Evolutionary conservation across 2,113 vertebrate species (phyloP).

Genomic region (Cinclus mexicanus): DNA sequence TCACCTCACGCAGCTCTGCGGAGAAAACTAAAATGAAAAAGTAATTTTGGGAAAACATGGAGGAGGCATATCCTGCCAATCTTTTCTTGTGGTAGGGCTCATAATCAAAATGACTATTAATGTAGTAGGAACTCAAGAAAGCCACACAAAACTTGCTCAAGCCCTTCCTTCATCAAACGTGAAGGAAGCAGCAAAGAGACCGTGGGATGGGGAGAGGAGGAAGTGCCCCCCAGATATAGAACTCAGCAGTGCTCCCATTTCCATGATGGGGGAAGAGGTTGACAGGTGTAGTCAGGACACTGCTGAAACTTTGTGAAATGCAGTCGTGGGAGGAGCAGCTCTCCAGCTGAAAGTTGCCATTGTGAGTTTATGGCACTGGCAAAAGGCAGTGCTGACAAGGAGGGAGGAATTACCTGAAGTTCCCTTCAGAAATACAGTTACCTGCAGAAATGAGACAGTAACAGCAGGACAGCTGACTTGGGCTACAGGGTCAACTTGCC

Average conservation of each 20-base stretch:
- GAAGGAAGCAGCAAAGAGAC: not conserved
- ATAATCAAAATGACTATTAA: not conserved
- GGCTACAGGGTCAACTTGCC: not conserved
- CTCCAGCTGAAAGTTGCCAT: not conserved
- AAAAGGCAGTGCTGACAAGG: not conserved
- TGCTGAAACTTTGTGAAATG: not conserved
- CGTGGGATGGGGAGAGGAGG: not conserved
- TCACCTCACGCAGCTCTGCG: not conserved
- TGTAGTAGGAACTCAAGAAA: not conserved
- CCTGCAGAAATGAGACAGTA: not conserved
- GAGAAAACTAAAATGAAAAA: not conserved
- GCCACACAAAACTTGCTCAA: not conserved
- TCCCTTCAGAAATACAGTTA: not conserved
- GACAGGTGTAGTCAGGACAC: accelerated
- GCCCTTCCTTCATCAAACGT: not conserved
- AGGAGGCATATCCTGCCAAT: not conserved
- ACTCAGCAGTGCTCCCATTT: not conserved
- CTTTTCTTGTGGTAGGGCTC: not conserved
- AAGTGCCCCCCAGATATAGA: not conserved
- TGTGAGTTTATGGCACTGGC: not conserved
- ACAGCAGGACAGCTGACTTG: not conserved
- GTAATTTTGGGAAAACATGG: accelerated
- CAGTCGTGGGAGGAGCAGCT: not conserved
- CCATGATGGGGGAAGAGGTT: not conserved
- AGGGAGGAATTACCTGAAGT: not conserved